A percentile compares a stretch with the other conserved stretches of the same genome.
Evolutionary conservation across 2,797 vertebrate genomes (phyloP).

Genomic region (Pteronotus mesoamericanus): DNA sequence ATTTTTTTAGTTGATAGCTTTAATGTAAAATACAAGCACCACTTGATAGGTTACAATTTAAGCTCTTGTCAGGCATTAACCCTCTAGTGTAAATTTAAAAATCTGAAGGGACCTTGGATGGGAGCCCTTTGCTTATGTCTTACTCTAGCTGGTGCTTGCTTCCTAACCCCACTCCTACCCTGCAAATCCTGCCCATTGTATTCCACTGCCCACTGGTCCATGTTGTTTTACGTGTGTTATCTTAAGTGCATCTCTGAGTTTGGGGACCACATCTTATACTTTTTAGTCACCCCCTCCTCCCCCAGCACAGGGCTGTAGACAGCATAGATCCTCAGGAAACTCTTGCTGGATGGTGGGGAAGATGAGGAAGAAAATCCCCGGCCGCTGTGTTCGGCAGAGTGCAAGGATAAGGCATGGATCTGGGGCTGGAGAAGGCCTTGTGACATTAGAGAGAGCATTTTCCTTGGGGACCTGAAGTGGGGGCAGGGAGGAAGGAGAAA

Average conservation of each 20-base stretch:
- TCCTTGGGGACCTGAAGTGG: background rate
- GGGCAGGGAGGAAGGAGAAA: background rate
- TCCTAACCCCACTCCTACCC: background rate
- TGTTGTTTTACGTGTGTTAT: background rate
- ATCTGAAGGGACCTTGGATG: background rate
- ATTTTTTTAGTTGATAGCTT: background rate
- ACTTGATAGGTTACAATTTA: background rate
- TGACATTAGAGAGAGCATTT: background rate
- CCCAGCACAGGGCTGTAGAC: background rate
- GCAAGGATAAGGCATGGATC: background rate
- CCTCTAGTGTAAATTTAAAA: background rate
- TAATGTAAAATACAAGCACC: background rate
- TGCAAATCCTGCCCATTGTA: background rate
- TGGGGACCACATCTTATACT: background rate
- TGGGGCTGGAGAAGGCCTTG: background rate
- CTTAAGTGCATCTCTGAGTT: background rate
- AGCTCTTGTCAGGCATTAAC: background rate
- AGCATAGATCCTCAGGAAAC: background rate
- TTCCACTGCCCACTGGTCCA: background rate
- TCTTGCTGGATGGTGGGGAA: background rate
- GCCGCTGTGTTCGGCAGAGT: background rate
- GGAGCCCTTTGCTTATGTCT: background rate
- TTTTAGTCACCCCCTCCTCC: background rate
- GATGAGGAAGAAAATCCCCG: background rate
- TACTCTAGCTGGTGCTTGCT: background rate